phyloP scores from a whole-genome alignment of 2,888 invertebrate genomes.

The Zhuqinia jingwanae region DNA sequence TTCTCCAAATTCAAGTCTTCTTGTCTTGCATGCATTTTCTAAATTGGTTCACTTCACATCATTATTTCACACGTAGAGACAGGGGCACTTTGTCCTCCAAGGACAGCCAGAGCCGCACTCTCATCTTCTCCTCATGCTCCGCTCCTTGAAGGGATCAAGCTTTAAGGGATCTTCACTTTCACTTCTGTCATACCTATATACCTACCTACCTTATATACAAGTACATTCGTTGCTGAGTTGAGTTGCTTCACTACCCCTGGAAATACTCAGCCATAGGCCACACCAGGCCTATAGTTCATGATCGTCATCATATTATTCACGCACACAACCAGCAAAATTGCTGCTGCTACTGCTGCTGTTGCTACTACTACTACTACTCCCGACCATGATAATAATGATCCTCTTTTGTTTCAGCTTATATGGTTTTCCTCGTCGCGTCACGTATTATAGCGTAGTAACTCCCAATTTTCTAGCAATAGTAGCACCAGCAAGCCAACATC shows the following conservation, averaged over 20 bases:
- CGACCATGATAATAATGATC: not conserved
- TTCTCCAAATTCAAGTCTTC: too few species aligned
- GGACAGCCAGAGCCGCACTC: not conserved
- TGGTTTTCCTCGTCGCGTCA: too few species aligned
- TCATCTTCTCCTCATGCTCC: not conserved
- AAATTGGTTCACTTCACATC: conserved; percentile 54
- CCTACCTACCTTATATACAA: too few species aligned
- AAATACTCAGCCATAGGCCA: not conserved
- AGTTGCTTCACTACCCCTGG: too few species aligned
- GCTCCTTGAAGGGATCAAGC: not conserved
- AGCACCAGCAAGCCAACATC: too few species aligned
- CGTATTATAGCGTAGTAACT: too few species aligned
- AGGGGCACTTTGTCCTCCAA: not conserved
- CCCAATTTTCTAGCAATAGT: too few species aligned
- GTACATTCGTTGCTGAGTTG: too few species aligned
- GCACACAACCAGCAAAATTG: too few species aligned
- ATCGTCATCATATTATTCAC: conserved; percentile 7
- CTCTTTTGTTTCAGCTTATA: conserved; percentile 18
- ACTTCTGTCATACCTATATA: too few species aligned
- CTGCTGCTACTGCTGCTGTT: not conserved
- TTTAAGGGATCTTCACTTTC: not conserved
- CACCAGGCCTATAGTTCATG: not conserved
- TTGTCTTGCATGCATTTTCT: conserved; percentile 17
- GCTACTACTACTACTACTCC: not conserved
- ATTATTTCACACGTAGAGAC: conserved; percentile 42